These are phyloP conservation scores for Meda fulgida DNA, from an alignment of 2,797 vertebrate species.

Conservation along the genomic window DNA sequence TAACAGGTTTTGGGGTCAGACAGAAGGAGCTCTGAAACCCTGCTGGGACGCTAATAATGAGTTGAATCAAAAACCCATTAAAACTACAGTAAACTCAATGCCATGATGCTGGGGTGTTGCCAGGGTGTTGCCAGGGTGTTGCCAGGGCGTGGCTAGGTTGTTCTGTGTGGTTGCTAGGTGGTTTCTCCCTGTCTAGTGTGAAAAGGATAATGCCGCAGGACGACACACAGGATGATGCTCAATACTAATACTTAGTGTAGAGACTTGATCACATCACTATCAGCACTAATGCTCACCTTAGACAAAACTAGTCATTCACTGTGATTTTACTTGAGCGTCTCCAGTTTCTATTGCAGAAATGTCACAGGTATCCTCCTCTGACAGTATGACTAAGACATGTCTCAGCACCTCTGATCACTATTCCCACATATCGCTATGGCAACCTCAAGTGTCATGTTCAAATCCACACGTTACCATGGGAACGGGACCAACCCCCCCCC, in stretches of 20 bases:
- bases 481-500: slow-evolving; percentile 57
- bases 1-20: not conserved
- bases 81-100: not conserved
- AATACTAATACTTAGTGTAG: not conserved
- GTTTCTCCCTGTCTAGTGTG: not conserved
- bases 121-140: not conserved
- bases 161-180: not conserved
- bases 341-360: not conserved
- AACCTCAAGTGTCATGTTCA: slow-evolving; percentile 70
- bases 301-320: not conserved
- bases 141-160: not conserved
- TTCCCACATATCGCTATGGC: slow-evolving; percentile 69
- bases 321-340: not conserved
- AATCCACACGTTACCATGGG: slow-evolving; percentile 72
- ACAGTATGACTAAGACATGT: slow-evolving; percentile 59
- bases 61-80: not conserved
- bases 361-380: slow-evolving; percentile 21
- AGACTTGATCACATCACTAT: not conserved
- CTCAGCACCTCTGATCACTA: slow-evolving; percentile 59
- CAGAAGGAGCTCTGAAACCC: not conserved
- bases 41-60: not conserved
- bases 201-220: not conserved
- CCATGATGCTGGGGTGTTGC: not conserved
- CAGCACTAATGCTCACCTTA: no score
- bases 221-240: not conserved